Evolutionary conservation across 2,113 vertebrate species (phyloP), one percentile per base, ranked within the genome.

Genomic region (Camelus bactrianus): DNA sequence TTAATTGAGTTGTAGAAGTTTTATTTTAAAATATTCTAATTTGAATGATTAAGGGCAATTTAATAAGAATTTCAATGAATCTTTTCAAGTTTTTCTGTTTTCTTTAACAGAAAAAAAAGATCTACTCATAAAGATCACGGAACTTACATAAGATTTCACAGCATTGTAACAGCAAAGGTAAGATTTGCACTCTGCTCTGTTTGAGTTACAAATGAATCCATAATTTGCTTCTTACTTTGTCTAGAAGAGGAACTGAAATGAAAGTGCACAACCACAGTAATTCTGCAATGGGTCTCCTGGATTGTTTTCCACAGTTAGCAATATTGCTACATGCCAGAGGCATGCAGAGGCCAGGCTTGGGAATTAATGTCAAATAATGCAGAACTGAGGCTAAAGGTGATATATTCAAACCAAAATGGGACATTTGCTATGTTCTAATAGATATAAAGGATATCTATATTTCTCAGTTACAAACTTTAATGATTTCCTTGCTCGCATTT

Each of bases 401-500:
- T 4, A 30, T 46, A 35, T 32, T 81, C 15, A 67, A 80, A 54
- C 5, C 38, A 64, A 48, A 72, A 35, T 1, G 17, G 35, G 62
- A 89, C 24, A 69, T 19, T 32, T 89, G 6, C 16, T 77, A 4
- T 72, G 75, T 95, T 84, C 60, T 70, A 83, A 46, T 46, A 75
- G 22, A 22, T 30, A 54, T n/a, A 35, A 92, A 89, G 3, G 60
- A 52, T 60, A 32, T n/a, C 48, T 75, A 3, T 28, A 38, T 30
- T 72, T 76, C 26, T 32, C 11, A 81, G 0, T 48, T 70, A 26
- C 2, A 17, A 42, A 65, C 2, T 0, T 48, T 56, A 81, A 83
- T 32, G 24, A 62, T n/a, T n/a, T 3, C 48, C 20, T 38, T 93
- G n/a, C 32, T 96, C 96, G 24, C 30, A 80, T 77, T 97, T 92